Evolutionary conservation across 2,113 vertebrate genomes (phyloP), one percentile per base, ranked within the genome.

Genomic region (Microtus oregoni): DNA sequence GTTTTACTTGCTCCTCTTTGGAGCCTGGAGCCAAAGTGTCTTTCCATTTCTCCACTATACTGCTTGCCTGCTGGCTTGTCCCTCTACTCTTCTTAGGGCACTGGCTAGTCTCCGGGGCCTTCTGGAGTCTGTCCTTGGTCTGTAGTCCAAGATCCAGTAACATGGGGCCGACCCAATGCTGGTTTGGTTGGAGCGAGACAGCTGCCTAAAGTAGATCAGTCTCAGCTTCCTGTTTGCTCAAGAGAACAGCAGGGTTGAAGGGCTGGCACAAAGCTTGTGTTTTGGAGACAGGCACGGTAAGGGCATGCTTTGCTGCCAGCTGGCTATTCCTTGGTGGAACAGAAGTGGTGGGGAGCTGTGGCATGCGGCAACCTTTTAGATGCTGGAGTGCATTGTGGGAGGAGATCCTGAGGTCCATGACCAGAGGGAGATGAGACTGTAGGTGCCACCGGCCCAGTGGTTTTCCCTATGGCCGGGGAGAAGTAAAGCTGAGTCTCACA

Each of bases 401-500:
- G 82, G 58, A 35, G 26, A 35, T 0, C 38, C 86, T 72, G 86
- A n/a, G 47, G 67, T 89, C 68, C 28, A 98, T 52, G 0, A 99
- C 99, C 92, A 99, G 32, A 99, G 82, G 11, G 99, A 99, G 96
- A 99, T 99, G 72, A 99, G 28, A 89, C 98, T 98, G 55, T 99
- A 99, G 41, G 99, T 97, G 99, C 97, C 30, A 99, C 75, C 0
- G 99, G 98, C 92, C 98, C 97, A 38, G 67, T 35, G 47, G 32
- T 20, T 26, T 67, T 86, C 55, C 50, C 76, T 20, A 0, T 3
- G 41, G 61, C 47, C 19, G 86, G 88, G 85, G 47, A 58, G 67
- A 86, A 92, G 76, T 41, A 68, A 78, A 70, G 14, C 55, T 68
- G n/a, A 72, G 61, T 95, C 75, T 44, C 38, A 35, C 50, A 14